Conservation (phyloP, 35 echinoderm and acorn worm species). For the Hemicentrotus pulcherrimus region DNA sequence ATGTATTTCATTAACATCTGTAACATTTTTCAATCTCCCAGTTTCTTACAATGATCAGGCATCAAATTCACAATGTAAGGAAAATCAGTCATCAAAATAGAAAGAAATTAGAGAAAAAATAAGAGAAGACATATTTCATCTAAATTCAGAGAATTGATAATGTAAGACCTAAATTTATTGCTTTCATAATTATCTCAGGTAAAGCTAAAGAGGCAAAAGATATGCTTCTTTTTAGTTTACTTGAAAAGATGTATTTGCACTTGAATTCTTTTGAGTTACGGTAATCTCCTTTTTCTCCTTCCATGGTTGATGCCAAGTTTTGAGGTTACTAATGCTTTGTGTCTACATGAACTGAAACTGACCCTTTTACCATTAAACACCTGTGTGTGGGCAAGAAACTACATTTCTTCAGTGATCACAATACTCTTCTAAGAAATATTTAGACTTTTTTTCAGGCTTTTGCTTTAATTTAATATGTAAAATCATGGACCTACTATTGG, state of each 20-base stretch:
- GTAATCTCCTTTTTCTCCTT: background rate
- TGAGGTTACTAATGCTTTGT: background rate
- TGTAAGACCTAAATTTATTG: background rate
- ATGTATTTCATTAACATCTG: too few species aligned
- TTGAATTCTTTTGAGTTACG: conserved; percentile 1
- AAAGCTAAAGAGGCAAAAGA: background rate
- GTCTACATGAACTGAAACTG: background rate
- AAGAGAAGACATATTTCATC: too few species aligned
- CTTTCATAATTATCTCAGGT: background rate
- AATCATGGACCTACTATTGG: too few species aligned
- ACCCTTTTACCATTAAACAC: background rate
- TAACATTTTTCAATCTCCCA: too few species aligned
- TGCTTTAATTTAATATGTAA: background rate
- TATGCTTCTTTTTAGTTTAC: background rate
- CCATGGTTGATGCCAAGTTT: background rate
- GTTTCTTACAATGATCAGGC: too few species aligned
- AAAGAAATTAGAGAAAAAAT: too few species aligned
- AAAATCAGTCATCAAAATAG: too few species aligned
- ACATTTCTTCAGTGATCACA: background rate
- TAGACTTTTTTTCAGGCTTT: background rate
- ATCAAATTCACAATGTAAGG: too few species aligned
- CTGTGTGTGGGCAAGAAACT: background rate
- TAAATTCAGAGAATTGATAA: too few species aligned
- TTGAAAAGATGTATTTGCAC: background rate
- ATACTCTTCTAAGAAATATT: background rate